Evolutionary conservation across 1,140 invertebrate species (phyloP).

Genomic region (Dinothrombium tinctorium): DNA sequence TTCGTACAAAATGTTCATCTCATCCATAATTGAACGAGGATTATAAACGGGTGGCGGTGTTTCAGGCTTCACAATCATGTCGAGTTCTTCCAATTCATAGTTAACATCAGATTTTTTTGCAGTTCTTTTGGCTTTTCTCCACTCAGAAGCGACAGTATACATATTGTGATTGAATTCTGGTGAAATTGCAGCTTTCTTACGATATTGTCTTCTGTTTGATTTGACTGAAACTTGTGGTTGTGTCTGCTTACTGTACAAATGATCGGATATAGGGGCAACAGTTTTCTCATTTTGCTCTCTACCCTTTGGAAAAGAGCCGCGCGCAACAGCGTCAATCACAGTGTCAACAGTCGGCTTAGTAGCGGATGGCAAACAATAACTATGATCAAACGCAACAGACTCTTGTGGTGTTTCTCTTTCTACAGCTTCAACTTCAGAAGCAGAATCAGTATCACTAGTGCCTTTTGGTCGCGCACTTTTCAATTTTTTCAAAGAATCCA

Average conservation of each 20-base stretch:
- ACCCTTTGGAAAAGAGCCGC: constrained; percentile 1
- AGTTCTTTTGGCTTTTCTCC: constrained; percentile 9
- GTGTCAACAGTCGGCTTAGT: background rate
- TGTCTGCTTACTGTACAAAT: constrained; percentile 3
- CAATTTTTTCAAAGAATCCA: background rate
- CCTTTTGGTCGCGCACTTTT: background rate
- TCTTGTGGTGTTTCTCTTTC: background rate
- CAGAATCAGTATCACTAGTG: constrained; percentile 2
- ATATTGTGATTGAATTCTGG: constrained; percentile 1
- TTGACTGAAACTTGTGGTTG: constrained; percentile 2
- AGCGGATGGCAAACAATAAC: constrained; percentile 12
- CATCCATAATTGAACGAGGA: constrained; percentile 36
- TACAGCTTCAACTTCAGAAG: constrained; percentile 5
- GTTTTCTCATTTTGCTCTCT: background rate
- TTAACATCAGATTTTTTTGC: background rate
- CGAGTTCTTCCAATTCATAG: background rate
- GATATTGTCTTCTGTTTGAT: constrained; percentile 9
- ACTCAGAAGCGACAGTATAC: constrained; percentile 11
- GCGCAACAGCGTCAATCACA: constrained; percentile 10
- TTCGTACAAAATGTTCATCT: constrained; percentile 57
- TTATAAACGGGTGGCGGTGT: constrained; percentile 19
- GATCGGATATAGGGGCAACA: background rate
- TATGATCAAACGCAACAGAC: constrained; percentile 12
- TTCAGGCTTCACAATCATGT: constrained; percentile 15
- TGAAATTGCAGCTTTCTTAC: background rate